A percentile compares a stretch with the other conserved stretches of the same genome.
Conservation (phyloP, 2,113 vertebrate species). For the Microcebus jonahi region DNA sequence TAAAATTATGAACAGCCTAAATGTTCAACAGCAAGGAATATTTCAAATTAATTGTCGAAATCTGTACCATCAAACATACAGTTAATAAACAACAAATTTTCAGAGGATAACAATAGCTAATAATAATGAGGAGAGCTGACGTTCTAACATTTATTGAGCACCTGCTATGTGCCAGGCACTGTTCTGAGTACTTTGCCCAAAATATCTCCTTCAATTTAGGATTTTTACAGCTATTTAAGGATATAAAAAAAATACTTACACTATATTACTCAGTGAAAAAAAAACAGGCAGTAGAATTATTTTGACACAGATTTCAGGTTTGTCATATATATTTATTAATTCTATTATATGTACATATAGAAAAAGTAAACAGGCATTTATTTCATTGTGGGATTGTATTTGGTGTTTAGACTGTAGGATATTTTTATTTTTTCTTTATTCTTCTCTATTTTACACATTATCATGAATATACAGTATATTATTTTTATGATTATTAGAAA, state of each 20-base stretch:
- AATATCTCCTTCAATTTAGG: constrained; percentile 37
- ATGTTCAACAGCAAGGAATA: not conserved
- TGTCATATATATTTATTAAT: not conserved
- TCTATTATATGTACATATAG: not conserved
- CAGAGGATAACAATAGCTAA: not conserved
- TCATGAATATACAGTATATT: not conserved
- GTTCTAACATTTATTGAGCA: not conserved
- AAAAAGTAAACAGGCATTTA: not conserved
- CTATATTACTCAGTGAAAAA: not conserved
- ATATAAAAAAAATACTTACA: constrained; percentile 24
- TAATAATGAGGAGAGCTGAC: not conserved
- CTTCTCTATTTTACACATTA: not conserved
- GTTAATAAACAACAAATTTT: constrained; percentile 20
- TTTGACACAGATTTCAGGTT: not conserved
- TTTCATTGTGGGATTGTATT: not conserved
- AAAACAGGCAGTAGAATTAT: not conserved
- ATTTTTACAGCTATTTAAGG: constrained; percentile 38
- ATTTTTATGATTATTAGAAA: not conserved
- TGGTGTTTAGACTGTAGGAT: not conserved
- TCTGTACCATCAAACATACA: not conserved
- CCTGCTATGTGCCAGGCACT: constrained; percentile 10
- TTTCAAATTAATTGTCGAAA: constrained; percentile 9
- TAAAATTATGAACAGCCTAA: not conserved
- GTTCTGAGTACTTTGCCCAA: constrained; percentile 9
- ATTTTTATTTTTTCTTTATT: not conserved